These are phyloP conservation scores for Pangasius larnaudii DNA, from an alignment of 2,797 vertebrate species.

Conservation along the genomic window DNA sequence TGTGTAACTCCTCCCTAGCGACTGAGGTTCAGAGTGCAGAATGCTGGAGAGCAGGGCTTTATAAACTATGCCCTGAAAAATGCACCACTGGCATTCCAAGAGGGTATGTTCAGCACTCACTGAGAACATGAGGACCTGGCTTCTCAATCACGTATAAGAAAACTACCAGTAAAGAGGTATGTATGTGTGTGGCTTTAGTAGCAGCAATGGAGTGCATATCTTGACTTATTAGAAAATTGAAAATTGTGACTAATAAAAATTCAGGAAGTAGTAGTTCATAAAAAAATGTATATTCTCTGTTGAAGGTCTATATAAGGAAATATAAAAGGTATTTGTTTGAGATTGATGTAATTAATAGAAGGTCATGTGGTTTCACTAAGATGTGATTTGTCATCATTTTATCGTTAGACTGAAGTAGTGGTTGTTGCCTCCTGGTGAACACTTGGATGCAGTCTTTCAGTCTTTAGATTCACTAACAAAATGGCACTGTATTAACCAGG, in stretches of 20 bases:
- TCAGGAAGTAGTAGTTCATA: neutral
- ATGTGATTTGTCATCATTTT: neutral
- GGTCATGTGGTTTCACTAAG: neutral
- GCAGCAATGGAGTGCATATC: neutral
- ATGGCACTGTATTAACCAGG: conserved; percentile 4
- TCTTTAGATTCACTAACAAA: conserved; percentile 16
- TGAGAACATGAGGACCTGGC: conserved; percentile 16
- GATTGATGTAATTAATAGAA: neutral
- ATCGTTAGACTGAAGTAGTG: neutral
- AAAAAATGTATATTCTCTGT: neutral
- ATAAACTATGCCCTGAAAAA: conserved; percentile 55
- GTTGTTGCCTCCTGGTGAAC: neutral
- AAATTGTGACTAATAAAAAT: neutral
- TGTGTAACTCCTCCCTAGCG: conserved; percentile 69
- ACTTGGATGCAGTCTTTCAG: neutral
- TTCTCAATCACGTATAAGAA: neutral
- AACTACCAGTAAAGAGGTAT: conserved; percentile 32
- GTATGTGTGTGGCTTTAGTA: conserved; percentile 6
- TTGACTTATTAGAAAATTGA: neutral
- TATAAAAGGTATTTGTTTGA: neutral
- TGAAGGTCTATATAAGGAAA: neutral
- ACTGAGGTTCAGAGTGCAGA: conserved; percentile 55
- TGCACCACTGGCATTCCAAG: conserved; percentile 41
- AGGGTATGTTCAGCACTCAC: conserved; percentile 30
- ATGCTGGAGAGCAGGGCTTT: conserved; percentile 50